A percentile compares a stretch with the other conserved stretches of the same genome.
phyloP scores from a whole-genome alignment of 2,113 vertebrate species.

The Leucoraja erinaceus region DNA sequence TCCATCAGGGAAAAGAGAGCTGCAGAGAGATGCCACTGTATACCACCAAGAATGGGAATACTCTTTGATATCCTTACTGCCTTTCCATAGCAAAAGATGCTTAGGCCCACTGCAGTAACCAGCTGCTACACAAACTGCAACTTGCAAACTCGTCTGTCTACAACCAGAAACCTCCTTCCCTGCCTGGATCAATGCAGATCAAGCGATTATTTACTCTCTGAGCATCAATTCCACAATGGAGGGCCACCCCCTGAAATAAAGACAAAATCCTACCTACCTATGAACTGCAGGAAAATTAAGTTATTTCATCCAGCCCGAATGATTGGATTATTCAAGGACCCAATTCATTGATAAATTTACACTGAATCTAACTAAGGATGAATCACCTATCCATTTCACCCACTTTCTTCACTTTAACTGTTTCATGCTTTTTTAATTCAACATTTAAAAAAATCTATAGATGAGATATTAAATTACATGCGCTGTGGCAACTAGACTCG shows the following conservation, averaged over 20 bases:
- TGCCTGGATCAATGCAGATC: not conserved
- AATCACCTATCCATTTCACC: not conserved
- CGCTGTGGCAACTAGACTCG: not conserved
- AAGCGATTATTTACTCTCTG: not conserved
- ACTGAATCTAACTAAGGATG: not conserved
- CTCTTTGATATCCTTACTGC: not conserved
- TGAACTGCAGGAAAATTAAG: not conserved
- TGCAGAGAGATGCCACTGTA: not conserved
- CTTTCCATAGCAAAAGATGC: not conserved
- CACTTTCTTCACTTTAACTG: not conserved
- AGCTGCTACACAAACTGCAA: not conserved
- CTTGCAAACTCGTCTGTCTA: not conserved
- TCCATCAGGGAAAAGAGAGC: too few species aligned
- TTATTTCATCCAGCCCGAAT: not conserved
- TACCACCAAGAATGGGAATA: not conserved
- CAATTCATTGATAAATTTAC: not conserved
- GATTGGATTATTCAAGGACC: not conserved
- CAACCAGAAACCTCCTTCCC: not conserved
- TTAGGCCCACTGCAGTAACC: too few species aligned
- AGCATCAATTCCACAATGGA: not conserved
- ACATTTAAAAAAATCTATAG: not conserved
- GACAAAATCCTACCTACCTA: not conserved
- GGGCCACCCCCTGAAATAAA: not conserved
- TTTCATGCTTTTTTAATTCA: not conserved
- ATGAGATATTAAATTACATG: not conserved